Evolutionary conservation across 2,888 invertebrate species (phyloP).

Genomic region (Eristalis intricaria): DNA sequence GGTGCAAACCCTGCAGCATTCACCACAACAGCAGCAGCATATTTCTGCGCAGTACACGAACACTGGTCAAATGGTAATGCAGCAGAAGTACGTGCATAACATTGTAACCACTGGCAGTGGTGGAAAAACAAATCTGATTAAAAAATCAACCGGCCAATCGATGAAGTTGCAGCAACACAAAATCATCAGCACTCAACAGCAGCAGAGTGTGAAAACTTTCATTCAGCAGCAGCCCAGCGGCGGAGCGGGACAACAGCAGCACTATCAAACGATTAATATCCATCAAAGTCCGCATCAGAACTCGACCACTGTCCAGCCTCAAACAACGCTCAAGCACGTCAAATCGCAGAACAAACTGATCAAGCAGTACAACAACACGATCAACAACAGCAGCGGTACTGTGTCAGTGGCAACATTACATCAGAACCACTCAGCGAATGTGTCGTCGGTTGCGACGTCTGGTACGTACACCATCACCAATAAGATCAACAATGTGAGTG

Average conservation of each 20-base stretch:
- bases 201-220: slow-evolving; percentile 74
- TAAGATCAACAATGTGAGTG: slow-evolving; percentile 73
- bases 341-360: slow-evolving; percentile 76
- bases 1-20: slow-evolving; percentile 76
- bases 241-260: slow-evolving; percentile 68
- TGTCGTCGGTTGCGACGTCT: slow-evolving; percentile 55
- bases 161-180: slow-evolving; percentile 75
- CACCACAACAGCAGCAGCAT: slow-evolving; percentile 73
- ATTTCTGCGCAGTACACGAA: slow-evolving; percentile 74
- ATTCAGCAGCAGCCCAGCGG: slow-evolving; percentile 74
- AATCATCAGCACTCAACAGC: slow-evolving; percentile 74
- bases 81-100: slow-evolving; percentile 76
- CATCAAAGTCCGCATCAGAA: slow-evolving; percentile 68
- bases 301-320: slow-evolving; percentile 25
- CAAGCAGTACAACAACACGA: slow-evolving; percentile 78
- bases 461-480: slow-evolving; percentile 75
- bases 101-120: slow-evolving; percentile 50
- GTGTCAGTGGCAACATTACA: slow-evolving; percentile 75
- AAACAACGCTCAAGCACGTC: slow-evolving; percentile 70
- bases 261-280: slow-evolving; percentile 73
- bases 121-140: slow-evolving; percentile 76
- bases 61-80: slow-evolving; percentile 73
- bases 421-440: slow-evolving; percentile 65
- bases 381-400: slow-evolving; percentile 74
- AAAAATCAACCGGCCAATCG: slow-evolving; percentile 74